These are phyloP conservation scores for Passer montanus DNA, from an alignment of 2,113 vertebrate genomes.

Conservation along the genomic window DNA sequence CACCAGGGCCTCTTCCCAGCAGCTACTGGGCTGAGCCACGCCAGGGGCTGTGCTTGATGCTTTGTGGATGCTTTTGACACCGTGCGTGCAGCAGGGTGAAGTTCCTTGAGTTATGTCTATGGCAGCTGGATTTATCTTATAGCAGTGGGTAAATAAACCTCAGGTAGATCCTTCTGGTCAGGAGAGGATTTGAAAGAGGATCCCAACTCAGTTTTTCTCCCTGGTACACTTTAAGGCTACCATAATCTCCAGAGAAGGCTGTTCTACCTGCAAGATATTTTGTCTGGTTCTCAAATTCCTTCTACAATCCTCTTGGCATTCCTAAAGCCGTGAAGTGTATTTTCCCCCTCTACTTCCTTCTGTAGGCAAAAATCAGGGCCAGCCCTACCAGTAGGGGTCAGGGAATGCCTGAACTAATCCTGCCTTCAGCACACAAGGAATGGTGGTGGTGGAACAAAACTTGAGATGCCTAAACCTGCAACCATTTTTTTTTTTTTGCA, in stretches of 20 bases:
- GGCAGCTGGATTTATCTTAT: background rate
- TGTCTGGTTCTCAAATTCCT: background rate
- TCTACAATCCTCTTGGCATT: background rate
- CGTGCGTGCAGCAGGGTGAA: background rate
- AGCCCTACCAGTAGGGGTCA: slow-evolving; percentile 21
- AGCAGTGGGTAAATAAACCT: background rate
- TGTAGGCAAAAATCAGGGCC: background rate
- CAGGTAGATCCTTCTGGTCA: background rate
- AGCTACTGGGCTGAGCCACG: background rate
- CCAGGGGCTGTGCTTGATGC: background rate
- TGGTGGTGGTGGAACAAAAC: background rate
- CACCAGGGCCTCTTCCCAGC: accelerated
- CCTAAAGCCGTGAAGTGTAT: background rate
- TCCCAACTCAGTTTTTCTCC: background rate
- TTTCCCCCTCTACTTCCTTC: background rate
- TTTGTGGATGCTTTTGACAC: background rate
- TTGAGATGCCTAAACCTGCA: background rate
- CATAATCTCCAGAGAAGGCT: background rate
- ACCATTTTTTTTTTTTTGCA: background rate
- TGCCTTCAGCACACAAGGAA: background rate
- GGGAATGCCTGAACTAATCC: background rate
- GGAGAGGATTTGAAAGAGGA: background rate
- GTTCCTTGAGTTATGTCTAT: background rate
- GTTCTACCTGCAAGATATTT: background rate
- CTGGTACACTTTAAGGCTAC: background rate